phyloP scores from a whole-genome alignment of 2,113 vertebrate genomes.

The Sitta europaea region DNA sequence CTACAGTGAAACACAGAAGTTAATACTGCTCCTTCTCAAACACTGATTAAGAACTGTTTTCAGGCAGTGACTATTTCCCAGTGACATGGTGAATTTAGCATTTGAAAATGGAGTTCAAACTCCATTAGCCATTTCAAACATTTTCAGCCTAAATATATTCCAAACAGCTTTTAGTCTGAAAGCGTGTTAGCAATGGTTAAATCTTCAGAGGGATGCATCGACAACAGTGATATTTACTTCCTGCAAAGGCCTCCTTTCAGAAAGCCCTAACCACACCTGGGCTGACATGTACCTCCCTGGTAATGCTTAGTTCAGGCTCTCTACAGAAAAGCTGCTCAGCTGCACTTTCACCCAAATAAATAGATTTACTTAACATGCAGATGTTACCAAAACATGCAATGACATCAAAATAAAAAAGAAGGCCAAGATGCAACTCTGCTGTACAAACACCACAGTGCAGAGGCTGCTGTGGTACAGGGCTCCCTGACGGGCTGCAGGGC shows the following conservation, averaged over 20 bases:
- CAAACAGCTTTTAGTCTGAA: not conserved
- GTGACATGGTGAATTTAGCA: not conserved
- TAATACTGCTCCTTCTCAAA: not conserved
- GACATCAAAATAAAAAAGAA: not conserved
- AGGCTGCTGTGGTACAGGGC: accelerated
- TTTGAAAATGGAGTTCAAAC: not conserved
- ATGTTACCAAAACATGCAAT: not conserved
- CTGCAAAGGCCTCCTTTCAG: not conserved
- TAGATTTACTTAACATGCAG: not conserved
- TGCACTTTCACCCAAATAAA: not conserved
- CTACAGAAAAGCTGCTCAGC: not conserved
- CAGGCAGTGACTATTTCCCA: not conserved
- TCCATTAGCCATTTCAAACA: not conserved
- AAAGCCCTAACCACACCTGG: not conserved
- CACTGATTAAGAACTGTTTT: not conserved
- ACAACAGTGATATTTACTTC: not conserved
- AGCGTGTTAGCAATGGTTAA: not conserved
- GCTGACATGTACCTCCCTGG: not conserved
- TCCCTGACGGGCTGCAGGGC: not conserved
- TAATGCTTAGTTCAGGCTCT: not conserved
- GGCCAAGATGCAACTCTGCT: not conserved
- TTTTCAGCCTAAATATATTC: not conserved
- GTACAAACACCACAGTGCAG: accelerated
- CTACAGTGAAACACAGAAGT: not conserved
- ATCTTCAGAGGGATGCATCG: not conserved